Conservation (phyloP, 2,797 vertebrate species). For the Rhadinocentrus ornatus region DNA sequence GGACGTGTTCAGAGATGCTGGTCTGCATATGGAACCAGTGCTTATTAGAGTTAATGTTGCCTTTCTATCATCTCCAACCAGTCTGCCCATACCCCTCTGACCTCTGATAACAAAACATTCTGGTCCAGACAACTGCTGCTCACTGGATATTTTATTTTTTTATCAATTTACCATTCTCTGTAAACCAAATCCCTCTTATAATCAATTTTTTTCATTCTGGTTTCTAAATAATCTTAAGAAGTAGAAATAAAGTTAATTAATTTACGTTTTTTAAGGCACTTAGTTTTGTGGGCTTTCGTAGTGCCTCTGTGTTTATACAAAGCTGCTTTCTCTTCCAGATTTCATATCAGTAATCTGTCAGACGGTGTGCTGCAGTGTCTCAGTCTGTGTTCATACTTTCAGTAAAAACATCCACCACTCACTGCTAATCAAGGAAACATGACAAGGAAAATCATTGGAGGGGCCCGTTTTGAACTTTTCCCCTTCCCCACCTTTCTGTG, state of each 20-base stretch:
- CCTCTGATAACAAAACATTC: too few species aligned
- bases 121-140: too few species aligned
- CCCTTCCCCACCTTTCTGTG: constrained; percentile 19
- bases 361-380: constrained; percentile 64
- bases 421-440: constrained; percentile 27
- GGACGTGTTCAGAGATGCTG: too few species aligned
- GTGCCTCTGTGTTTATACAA: constrained; percentile 24
- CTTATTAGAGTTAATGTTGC: too few species aligned
- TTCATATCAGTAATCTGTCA: constrained; percentile 68
- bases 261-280: neutral
- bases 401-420: constrained; percentile 46
- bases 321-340: constrained; percentile 5
- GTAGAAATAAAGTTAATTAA: neutral
- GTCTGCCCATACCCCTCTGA: too few species aligned
- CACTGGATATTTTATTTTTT: too few species aligned
- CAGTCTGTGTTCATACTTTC: constrained; percentile 42
- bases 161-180: too few species aligned
- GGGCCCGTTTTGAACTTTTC: constrained; percentile 37
- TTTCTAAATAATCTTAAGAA: neutral
- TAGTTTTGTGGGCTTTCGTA: neutral
- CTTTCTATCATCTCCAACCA: too few species aligned
- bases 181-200: neutral
- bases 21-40: too few species aligned
- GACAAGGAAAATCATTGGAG: constrained; percentile 1
- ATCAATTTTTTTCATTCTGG: neutral